Conservation (phyloP, 2,797 vertebrate genomes). For the Rhinella marina region DNA sequence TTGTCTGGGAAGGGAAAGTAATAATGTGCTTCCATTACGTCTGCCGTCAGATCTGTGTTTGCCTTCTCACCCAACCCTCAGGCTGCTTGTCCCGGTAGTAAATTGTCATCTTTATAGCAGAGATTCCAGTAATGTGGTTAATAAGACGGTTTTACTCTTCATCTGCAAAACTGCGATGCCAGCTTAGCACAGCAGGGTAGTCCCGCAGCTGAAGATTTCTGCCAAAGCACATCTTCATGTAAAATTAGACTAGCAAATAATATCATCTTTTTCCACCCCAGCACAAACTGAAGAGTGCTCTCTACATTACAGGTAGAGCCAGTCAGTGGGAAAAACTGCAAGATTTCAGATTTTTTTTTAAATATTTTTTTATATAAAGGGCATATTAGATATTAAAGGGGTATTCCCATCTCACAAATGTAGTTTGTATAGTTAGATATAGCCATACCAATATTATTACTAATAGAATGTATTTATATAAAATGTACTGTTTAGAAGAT, state of each 20-base stretch:
- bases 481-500: too few relatives aligned
- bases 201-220: not conserved
- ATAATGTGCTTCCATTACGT: not conserved
- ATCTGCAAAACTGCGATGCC: not conserved
- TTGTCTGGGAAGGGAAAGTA: not conserved
- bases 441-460: too few relatives aligned
- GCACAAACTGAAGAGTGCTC: too few relatives aligned
- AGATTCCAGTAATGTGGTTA: slow-evolving; percentile 5
- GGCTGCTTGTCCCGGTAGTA: not conserved
- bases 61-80: not conserved
- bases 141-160: not conserved
- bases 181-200: not conserved
- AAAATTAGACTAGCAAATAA: not conserved
- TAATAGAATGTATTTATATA: too few relatives aligned
- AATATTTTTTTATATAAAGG: too few relatives aligned
- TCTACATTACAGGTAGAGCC: too few relatives aligned
- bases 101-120: not conserved
- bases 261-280: not conserved
- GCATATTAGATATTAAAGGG: too few relatives aligned
- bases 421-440: too few relatives aligned
- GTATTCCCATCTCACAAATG: too few relatives aligned
- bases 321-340: too few relatives aligned
- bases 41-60: not conserved
- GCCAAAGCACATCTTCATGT: not conserved
- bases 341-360: too few relatives aligned